phyloP scores from a whole-genome alignment of 1,140 invertebrate genomes.

The Drosophila tsacasi region DNA sequence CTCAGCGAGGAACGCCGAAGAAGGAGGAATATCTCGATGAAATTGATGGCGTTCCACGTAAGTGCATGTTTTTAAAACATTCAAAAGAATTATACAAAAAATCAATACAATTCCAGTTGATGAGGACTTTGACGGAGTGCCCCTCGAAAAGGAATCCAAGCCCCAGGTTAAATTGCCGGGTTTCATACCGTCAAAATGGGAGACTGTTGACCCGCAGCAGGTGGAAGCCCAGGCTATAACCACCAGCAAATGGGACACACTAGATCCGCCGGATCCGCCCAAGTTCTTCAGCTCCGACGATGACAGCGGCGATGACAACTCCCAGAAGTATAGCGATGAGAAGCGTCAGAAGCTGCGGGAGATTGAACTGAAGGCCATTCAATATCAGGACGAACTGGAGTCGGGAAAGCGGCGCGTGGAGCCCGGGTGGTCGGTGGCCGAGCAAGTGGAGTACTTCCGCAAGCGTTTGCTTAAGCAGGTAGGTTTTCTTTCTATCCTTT shows the following conservation, averaged over 20 bases:
- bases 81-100: neutral
- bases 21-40: slow-evolving; percentile 87
- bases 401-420: slow-evolving; percentile 92
- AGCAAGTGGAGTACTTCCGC: slow-evolving; percentile 96
- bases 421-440: slow-evolving; percentile 90
- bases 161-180: slow-evolving; percentile 85
- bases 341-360: slow-evolving; percentile 94
- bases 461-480: slow-evolving; percentile 95
- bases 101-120: slow-evolving; percentile 88
- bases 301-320: slow-evolving; percentile 63
- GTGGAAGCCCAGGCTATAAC: slow-evolving; percentile 94
- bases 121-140: slow-evolving; percentile 94
- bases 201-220: slow-evolving; percentile 94
- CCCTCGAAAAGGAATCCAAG: slow-evolving; percentile 87
- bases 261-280: slow-evolving; percentile 85
- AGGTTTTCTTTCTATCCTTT: neutral
- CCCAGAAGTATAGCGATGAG: slow-evolving; percentile 89
- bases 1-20: slow-evolving; percentile 60
- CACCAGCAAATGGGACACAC: slow-evolving; percentile 93
- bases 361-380: slow-evolving; percentile 97
- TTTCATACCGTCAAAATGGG: slow-evolving; percentile 97
- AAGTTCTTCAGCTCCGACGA: slow-evolving; percentile 79
- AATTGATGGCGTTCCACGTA: slow-evolving; percentile 92
- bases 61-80: slow-evolving; percentile 36
- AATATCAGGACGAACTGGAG: slow-evolving; percentile 98